These are phyloP conservation scores for Lordiphosa collinella DNA, from an alignment of 1,140 invertebrate species.

Conservation along the genomic window DNA sequence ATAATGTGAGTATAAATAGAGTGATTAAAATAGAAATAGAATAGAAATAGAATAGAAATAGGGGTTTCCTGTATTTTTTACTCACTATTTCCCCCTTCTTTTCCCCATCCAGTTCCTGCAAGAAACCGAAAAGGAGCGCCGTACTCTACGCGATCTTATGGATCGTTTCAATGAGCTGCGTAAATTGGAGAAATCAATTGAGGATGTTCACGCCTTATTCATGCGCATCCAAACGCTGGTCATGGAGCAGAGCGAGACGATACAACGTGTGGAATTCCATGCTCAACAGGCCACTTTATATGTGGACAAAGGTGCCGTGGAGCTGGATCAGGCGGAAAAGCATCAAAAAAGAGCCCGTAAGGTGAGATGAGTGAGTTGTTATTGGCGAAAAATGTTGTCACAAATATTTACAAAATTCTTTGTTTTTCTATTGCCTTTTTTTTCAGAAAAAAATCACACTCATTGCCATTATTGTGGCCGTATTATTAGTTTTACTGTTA, in stretches of 20 bases:
- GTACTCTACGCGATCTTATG: conserved; percentile 69
- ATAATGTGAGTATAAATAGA: conserved; percentile 65
- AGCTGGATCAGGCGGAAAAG: conserved; percentile 68
- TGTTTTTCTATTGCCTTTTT: conserved; percentile 4
- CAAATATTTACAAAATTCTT: background rate
- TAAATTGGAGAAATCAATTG: conserved; percentile 75
- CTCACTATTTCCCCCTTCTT: too few relatives aligned
- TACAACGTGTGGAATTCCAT: conserved; percentile 76
- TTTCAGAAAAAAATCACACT: conserved; percentile 77
- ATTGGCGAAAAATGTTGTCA: background rate
- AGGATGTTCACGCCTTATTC: conserved; percentile 76
- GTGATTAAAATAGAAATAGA: background rate
- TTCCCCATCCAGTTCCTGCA: conserved; percentile 76
- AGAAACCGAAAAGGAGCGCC: conserved; percentile 75
- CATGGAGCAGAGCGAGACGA: conserved; percentile 73
- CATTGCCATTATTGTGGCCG: conserved; percentile 54
- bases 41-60: background rate
- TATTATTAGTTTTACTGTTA: conserved; percentile 67
- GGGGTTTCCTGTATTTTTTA: too few relatives aligned
- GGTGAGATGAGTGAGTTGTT: conserved; percentile 35
- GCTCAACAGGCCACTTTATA: conserved; percentile 70
- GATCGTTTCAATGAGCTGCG: conserved; percentile 73
- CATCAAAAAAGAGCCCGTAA: conserved; percentile 67
- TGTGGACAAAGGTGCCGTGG: conserved; percentile 66
- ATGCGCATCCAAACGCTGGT: conserved; percentile 76